Evolutionary conservation across 2,888 invertebrate genomes (phyloP), one percentile per base, ranked within the genome.

Genomic region (Idaea dimidiata): DNA sequence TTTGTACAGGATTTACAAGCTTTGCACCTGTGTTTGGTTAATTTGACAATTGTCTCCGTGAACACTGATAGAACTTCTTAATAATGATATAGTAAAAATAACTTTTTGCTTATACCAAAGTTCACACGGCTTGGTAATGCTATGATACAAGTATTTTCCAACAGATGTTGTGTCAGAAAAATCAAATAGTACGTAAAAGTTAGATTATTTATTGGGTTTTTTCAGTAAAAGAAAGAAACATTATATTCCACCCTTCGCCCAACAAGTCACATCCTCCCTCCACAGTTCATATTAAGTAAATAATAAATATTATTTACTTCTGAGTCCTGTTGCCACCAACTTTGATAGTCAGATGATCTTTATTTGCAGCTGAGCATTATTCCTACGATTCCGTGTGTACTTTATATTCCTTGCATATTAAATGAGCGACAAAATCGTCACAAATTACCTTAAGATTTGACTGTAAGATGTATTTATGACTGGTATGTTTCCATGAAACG

Each of bases 381-480:
- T 64, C 72, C 67, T 69, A 80, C 81, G 77, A 85, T 86, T 84
- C 86, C 70, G 76, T 78, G 71, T 43, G 79, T 82, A 83, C 87
- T 92, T 91, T 91, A 91, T 91, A 92, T 92, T 91, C 91, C 87
- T 89, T 88, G 89, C 89, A 89, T 91, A 89, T 84, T 91, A 88
- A 91, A 89, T 91, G 86, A 91, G 87, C 72, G 76, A 90, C 91
- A 86, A 91, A 90, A 89, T 89, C 88, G 75, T 88, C 88, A 89
- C 88, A 91, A 90, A 92, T 90, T 88, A 90, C 91, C 91, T 86
- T 90, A 85, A 87, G 81, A 91, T 91, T 91, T 90, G 90, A 91
- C 87, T 91, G 85, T 90, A 78, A 90, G 86, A 92, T 92, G 76
- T 88, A 86, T 90, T 85, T 90, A 88, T 87, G 87, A 84, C 79